A percentile compares a stretch with the other conserved stretches of the same genome.
phyloP scores from a whole-genome alignment of 2,113 vertebrate genomes.

The Pongo abelii region DNA sequence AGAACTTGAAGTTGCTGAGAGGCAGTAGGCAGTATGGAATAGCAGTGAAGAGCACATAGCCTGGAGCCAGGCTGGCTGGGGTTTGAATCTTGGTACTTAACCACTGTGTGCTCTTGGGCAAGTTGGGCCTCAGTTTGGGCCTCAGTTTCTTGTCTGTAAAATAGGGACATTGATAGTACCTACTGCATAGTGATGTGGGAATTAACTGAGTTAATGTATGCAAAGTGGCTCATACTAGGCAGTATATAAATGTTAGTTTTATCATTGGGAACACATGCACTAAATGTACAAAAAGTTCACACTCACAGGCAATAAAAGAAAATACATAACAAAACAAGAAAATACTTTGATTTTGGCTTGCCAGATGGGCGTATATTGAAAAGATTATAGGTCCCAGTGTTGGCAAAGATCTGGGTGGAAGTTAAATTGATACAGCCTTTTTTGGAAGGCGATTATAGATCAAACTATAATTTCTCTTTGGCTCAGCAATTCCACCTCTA shows the following conservation, averaged over 20 bases:
- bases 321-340: neutral
- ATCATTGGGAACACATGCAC: neutral
- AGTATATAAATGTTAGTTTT: neutral
- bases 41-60: neutral
- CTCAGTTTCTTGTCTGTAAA: neutral
- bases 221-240: neutral
- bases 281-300: neutral
- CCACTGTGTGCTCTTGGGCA: neutral
- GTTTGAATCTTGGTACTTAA: neutral
- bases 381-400: neutral
- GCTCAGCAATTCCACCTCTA: neutral
- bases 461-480: neutral
- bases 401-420: neutral
- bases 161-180: neutral
- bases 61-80: neutral
- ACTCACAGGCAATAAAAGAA: neutral
- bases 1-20: neutral
- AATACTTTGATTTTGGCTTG: neutral
- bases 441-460: neutral
- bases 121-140: neutral
- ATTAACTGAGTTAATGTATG: neutral
- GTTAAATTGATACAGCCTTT: neutral
- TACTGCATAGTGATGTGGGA: neutral
- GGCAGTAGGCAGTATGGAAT: neutral
- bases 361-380: neutral